Conservation (phyloP, 1,140 invertebrate genomes). For the Sipha flava region DNA sequence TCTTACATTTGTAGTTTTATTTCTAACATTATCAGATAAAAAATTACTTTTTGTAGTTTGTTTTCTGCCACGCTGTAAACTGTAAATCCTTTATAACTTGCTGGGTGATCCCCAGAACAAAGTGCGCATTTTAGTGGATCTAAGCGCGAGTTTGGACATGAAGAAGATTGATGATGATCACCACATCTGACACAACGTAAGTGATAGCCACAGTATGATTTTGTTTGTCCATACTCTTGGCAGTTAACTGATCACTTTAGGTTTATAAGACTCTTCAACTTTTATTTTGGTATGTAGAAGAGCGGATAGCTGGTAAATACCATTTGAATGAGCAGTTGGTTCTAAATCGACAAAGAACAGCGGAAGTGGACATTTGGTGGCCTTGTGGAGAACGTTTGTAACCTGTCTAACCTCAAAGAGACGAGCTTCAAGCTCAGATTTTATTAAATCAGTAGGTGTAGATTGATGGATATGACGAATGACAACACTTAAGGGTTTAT, state of each 20-base stretch:
- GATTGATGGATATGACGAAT: background rate
- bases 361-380: no score
- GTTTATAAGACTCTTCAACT: background rate
- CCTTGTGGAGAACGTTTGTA: no score
- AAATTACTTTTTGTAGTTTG: background rate
- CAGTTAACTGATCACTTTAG: background rate
- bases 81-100: background rate
- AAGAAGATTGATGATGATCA: background rate
- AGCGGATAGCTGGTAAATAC: no score
- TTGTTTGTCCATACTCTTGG: background rate
- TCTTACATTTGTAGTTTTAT: background rate
- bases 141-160: background rate
- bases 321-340: no score
- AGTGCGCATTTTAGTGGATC: background rate
- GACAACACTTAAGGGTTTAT: background rate
- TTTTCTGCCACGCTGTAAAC: constrained; percentile 33
- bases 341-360: no score
- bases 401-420: no score
- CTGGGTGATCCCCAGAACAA: background rate
- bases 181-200: background rate
- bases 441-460: background rate
- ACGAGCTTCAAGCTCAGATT: background rate
- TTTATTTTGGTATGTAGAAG: background rate
- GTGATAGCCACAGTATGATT: background rate
- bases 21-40: background rate